These are phyloP conservation scores for Siniperca obscura DNA, from an alignment of 2,797 vertebrate genomes.

Conservation along the genomic window DNA sequence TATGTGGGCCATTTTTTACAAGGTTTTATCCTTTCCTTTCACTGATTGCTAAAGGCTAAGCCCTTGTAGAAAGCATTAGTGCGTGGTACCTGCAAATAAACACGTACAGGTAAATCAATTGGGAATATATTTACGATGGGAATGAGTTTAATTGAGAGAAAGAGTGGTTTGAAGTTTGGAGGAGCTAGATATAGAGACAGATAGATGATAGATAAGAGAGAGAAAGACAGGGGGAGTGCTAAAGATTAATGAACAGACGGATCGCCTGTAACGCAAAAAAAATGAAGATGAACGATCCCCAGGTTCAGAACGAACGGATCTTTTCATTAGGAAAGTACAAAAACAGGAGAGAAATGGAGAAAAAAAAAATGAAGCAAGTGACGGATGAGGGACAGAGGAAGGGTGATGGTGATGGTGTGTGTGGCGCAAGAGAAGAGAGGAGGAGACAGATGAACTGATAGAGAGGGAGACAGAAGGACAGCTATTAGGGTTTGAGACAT, in stretches of 20 bases:
- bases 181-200: conserved; percentile 56
- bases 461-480: conserved; percentile 69
- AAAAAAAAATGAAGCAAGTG: conserved; percentile 44
- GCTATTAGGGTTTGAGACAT: conserved; percentile 79
- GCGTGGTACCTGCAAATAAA: conserved; percentile 35
- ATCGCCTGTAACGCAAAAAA: conserved; percentile 55
- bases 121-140: conserved; percentile 39
- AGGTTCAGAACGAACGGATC: conserved; percentile 58
- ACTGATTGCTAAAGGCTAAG: conserved; percentile 38
- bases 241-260: conserved; percentile 76
- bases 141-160: conserved; percentile 54
- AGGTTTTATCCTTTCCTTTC: conserved; percentile 26
- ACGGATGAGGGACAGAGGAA: conserved; percentile 50
- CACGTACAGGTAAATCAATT: conserved; percentile 44
- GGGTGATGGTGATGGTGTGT: conserved; percentile 35
- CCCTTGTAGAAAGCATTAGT: conserved; percentile 17
- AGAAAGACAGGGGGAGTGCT: conserved; percentile 61
- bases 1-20: conserved; percentile 26
- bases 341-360: conserved; percentile 52
- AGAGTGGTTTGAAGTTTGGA: conserved; percentile 46
- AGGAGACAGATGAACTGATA: conserved; percentile 66
- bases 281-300: conserved; percentile 74
- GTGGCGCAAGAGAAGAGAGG: conserved; percentile 39
- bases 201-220: conserved; percentile 70
- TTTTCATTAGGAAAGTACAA: conserved; percentile 72